Evolutionary conservation across 2,888 invertebrate genomes (phyloP).

Genomic region (Pseudococcus longispinus): DNA sequence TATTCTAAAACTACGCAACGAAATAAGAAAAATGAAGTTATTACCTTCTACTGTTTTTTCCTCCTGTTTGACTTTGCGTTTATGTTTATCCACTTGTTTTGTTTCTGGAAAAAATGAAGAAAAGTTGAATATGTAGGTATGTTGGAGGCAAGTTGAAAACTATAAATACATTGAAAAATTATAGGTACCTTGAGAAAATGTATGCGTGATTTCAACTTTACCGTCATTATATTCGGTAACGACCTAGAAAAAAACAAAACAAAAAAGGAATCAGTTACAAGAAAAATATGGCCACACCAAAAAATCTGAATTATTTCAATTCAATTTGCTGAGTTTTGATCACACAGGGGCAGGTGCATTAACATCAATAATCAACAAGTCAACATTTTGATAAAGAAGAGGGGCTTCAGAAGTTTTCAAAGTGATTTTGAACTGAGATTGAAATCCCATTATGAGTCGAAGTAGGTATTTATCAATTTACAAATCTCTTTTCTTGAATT

Average conservation of each 20-base stretch:
- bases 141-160: neutral
- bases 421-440: no score
- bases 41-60: slow-evolving; percentile 52
- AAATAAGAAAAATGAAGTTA: neutral
- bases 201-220: slow-evolving; percentile 43
- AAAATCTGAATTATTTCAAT: no score
- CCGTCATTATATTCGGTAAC: slow-evolving; percentile 50
- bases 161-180: neutral
- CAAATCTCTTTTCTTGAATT: no score
- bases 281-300: no score
- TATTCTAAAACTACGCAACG: neutral
- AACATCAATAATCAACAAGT: no score
- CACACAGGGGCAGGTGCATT: no score
- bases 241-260: neutral
- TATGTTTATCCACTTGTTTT: slow-evolving; percentile 39
- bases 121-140: neutral
- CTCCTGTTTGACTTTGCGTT: slow-evolving; percentile 46
- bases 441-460: no score
- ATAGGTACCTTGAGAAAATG: slow-evolving; percentile 48
- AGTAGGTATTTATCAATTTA: no score
- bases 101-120: slow-evolving; percentile 7
- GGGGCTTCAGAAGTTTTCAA: no score
- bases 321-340: no score
- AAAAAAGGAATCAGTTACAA: neutral
- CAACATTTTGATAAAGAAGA: no score